Conservation (phyloP, 2,113 vertebrate species). For the Atherinomorus stipes region DNA sequence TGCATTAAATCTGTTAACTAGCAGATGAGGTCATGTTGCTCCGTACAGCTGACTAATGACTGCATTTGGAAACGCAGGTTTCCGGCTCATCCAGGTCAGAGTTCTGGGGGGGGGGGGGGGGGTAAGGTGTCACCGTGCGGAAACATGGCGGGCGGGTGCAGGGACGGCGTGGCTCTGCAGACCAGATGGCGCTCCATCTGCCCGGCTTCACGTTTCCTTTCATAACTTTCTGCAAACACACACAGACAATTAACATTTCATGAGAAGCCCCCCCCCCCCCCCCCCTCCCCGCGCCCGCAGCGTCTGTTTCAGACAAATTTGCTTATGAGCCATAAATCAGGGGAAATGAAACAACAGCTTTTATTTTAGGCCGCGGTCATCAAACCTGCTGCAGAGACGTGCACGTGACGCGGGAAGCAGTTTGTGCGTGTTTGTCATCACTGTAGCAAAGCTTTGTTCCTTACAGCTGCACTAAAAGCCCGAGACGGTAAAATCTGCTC, state of each 20-base stretch:
- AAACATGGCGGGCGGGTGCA: slow-evolving; percentile 28
- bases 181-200: slow-evolving; percentile 65
- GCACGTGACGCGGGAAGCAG: too few relatives aligned
- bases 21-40: too few relatives aligned
- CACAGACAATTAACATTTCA: slow-evolving; percentile 17
- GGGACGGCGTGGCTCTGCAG: slow-evolving; percentile 14
- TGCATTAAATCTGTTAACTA: too few relatives aligned
- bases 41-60: too few relatives aligned
- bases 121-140: slow-evolving; percentile 28
- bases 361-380: not conserved
- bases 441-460: not conserved
- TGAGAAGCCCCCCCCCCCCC: not conserved
- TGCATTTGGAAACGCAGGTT: too few relatives aligned
- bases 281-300: not conserved
- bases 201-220: slow-evolving; percentile 32
- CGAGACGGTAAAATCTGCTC: not conserved
- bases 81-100: not conserved
- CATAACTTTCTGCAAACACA: slow-evolving; percentile 30
- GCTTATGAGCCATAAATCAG: not conserved
- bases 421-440: not conserved
- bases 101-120: slow-evolving; percentile 12
- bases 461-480: too few relatives aligned
- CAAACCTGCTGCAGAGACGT: too few relatives aligned
- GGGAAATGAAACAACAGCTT: not conserved
- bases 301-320: not conserved